Conservation (phyloP, 1,140 invertebrate genomes). For the Drosophila fuyamai region DNA sequence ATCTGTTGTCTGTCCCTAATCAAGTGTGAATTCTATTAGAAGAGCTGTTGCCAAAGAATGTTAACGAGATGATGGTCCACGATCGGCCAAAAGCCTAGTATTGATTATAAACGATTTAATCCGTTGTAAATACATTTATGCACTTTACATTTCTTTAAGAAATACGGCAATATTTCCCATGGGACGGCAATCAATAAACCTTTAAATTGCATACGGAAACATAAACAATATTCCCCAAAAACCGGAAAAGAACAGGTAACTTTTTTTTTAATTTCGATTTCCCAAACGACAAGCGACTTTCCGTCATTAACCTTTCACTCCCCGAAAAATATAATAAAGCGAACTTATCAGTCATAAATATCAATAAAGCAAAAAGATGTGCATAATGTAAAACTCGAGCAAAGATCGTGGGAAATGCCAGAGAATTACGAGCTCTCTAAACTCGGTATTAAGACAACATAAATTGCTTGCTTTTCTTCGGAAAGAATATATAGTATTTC, state of each 20-base stretch:
- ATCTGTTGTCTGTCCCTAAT: slow-evolving; percentile 19
- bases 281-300: slow-evolving; percentile 38
- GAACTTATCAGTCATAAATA: slow-evolving; percentile 70
- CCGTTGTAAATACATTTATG: neutral
- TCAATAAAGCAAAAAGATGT: slow-evolving; percentile 43
- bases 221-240: slow-evolving; percentile 1
- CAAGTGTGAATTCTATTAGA: slow-evolving; percentile 54
- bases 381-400: slow-evolving; percentile 41
- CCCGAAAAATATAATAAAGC: slow-evolving; percentile 28
- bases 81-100: neutral
- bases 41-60: slow-evolving; percentile 38
- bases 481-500: slow-evolving; percentile 20
- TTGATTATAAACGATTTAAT: neutral
- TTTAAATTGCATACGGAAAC: slow-evolving; percentile 2
- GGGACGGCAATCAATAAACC: neutral
- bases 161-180: neutral
- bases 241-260: slow-evolving; percentile 27
- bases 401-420: slow-evolving; percentile 54
- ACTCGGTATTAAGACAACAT: slow-evolving; percentile 43
- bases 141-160: too few species aligned
- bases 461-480: slow-evolving; percentile 31
- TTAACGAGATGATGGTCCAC: slow-evolving; percentile 31
- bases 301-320: slow-evolving; percentile 62
- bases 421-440: slow-evolving; percentile 15
- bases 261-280: slow-evolving; percentile 24